A percentile compares a stretch with the other conserved stretches of the same genome.
Evolutionary conservation across 1,140 invertebrate species (phyloP).

Genomic region (Euschistus heros): DNA sequence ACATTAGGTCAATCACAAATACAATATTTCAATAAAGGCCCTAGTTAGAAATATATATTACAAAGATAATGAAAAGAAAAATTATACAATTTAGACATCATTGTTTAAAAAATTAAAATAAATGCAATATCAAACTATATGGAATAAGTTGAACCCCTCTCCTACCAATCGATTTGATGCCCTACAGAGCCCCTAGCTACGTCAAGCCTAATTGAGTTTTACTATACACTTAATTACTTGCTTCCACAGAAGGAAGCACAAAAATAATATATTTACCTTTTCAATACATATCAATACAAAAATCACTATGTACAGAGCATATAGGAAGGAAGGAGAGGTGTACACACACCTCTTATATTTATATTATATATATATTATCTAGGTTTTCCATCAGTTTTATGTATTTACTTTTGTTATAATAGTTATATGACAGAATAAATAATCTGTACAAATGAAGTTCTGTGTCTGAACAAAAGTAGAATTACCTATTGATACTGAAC

Average conservation of each 20-base stretch:
- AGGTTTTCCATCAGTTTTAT: conserved; percentile 10
- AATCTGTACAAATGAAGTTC: conserved; percentile 17
- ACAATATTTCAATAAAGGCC: conserved; percentile 10
- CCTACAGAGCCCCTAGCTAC: conserved; percentile 19
- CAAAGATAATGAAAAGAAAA: not conserved
- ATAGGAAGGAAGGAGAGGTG: conserved; percentile 19
- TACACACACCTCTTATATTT: conserved; percentile 9
- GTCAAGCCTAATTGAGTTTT: conserved; percentile 20
- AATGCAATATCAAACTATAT: not conserved
- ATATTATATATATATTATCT: conserved; percentile 15
- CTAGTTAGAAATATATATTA: conserved; percentile 5
- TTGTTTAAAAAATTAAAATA: not conserved
- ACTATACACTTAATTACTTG: conserved; percentile 19
- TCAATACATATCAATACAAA: conserved; percentile 20
- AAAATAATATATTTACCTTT: conserved; percentile 19
- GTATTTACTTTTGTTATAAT: conserved; percentile 10
- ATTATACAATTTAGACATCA: not conserved
- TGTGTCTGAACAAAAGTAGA: not conserved
- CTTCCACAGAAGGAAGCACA: conserved; percentile 18
- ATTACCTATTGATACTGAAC: conserved; percentile 2
- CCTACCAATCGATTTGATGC: conserved; percentile 18
- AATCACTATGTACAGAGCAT: conserved; percentile 20
- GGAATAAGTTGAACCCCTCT: not conserved
- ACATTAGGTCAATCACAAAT: conserved; percentile 13
- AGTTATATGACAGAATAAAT: conserved; percentile 14